Conservation (phyloP, 2,113 vertebrate genomes). For the Ellobius talpinus region DNA sequence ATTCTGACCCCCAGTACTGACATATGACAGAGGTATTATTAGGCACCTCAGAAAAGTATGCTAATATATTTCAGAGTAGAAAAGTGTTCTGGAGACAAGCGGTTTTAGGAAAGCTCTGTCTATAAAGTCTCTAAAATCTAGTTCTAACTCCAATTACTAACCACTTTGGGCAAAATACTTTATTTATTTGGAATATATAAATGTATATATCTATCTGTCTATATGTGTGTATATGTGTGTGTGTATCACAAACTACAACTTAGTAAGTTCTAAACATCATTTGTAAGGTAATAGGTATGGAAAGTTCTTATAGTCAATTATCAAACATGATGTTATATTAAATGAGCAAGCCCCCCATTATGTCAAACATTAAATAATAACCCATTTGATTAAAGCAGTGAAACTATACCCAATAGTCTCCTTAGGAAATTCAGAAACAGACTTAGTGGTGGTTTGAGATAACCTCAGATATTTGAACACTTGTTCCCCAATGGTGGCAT, state of each 20-base stretch:
- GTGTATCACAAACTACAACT: neutral
- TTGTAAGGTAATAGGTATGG: neutral
- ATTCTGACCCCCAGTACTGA: neutral
- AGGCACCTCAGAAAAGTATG: neutral
- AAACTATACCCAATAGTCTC: neutral
- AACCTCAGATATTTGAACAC: neutral
- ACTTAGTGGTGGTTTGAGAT: too few relatives aligned
- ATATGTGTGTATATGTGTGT: too few relatives aligned
- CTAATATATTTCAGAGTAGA: neutral
- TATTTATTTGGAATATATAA: neutral
- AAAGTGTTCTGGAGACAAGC: neutral
- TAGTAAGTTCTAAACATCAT: constrained; percentile 12
- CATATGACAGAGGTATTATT: neutral
- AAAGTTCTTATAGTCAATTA: neutral
- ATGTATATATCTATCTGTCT: neutral
- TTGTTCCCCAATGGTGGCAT: too few relatives aligned
- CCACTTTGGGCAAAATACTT: neutral
- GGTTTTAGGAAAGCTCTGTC: neutral
- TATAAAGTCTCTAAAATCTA: neutral
- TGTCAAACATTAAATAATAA: constrained; percentile 9
- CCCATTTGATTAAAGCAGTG: constrained; percentile 14
- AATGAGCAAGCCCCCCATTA: neutral
- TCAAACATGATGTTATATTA: constrained; percentile 31
- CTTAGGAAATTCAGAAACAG: neutral
- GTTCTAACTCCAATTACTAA: neutral